Base-by-base conservation (phyloP, 2,797 vertebrate species). In the Luscinia luscinia region DNA sequence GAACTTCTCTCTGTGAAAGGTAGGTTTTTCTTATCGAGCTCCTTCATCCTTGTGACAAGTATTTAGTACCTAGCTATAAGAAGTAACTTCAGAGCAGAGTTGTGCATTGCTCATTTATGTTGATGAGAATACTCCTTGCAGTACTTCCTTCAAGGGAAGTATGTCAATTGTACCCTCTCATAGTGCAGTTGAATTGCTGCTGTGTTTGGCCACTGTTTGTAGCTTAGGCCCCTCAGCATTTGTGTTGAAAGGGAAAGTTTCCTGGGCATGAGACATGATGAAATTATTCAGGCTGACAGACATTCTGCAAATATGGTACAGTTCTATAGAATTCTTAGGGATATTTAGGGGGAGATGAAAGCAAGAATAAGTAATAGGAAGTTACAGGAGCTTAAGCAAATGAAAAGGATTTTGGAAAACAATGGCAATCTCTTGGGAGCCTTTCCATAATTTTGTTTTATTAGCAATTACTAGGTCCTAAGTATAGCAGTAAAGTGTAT, bases 1-100 rank as follows among this genome's bases (percentile, higher is more conserved):
- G 94, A 97, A 92, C 95, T 97, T 81, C 96, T 97, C 8, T 96
- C 81, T 70, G 49, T 97, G 43, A 97, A 96, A 97, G 97, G 96
- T 97, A 96, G 9, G 95, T 43, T 79, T 94, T 72, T 78, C n/a
- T 87, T 84, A 54, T 17, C 3, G 8, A 54, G 30, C 24, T 87
- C 5, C 17, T 75, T 80, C 12, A 54, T 34, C 17, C 17, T 2
- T 41, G 21, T 66, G 70, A 40, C 34, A 27, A 51, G 32, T 85
- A 22, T 43, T 80, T 87, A 48, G 30, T 77, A 58, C 2, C 10
- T 88, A 61, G 41, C 34, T 90, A 2, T 49, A 38, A 67, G 30
- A 76, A 69, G 20, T 24, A 49, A 21, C n/a, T 43, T 76, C 9
- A 15, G 23, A 58, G 38, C 24, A 38, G 21, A 64, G 45, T 12